These are phyloP conservation scores for Rostratula benghalensis DNA, from an alignment of 2,113 vertebrate species.

Conservation along the genomic window DNA sequence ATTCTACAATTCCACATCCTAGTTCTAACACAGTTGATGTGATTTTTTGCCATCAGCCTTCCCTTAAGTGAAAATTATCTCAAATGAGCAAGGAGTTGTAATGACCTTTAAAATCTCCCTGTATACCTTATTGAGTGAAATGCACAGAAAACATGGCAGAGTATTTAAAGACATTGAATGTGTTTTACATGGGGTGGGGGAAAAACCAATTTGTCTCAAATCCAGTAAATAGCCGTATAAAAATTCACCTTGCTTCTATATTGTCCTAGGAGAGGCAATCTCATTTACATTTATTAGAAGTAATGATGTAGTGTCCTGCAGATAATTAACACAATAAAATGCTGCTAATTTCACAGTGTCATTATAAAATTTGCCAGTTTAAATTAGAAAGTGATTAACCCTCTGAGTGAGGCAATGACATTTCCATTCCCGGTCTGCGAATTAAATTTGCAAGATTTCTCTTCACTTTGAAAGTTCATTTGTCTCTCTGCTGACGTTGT, in stretches of 20 bases:
- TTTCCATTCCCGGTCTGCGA: constrained; percentile 81
- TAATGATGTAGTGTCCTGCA: constrained; percentile 84
- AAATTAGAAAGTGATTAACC: constrained; percentile 85
- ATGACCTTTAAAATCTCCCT: constrained; percentile 55
- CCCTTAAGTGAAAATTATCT: constrained; percentile 57
- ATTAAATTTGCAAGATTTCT: constrained; percentile 82
- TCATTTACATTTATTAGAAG: constrained; percentile 84
- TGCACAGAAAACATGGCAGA: background rate
- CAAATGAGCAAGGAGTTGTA: constrained; percentile 41
- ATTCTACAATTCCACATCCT: background rate
- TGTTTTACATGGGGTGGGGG: background rate
- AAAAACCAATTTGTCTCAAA: constrained; percentile 48
- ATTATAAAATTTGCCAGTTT: constrained; percentile 84
- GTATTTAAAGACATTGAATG: constrained; percentile 28
- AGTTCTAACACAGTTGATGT: background rate
- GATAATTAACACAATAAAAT: constrained; percentile 88
- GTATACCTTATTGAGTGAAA: constrained; percentile 53
- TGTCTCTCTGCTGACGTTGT: constrained; percentile 3
- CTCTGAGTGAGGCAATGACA: constrained; percentile 82
- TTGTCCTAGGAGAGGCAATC: constrained; percentile 79
- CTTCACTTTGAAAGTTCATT: constrained; percentile 67
- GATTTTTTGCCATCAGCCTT: constrained; percentile 48
- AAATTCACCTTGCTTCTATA: constrained; percentile 82
- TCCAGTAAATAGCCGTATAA: constrained; percentile 76
- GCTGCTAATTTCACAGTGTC: constrained; percentile 90